Conservation (phyloP, 2,888 invertebrate species). For the Acrobeloides nanus region DNA sequence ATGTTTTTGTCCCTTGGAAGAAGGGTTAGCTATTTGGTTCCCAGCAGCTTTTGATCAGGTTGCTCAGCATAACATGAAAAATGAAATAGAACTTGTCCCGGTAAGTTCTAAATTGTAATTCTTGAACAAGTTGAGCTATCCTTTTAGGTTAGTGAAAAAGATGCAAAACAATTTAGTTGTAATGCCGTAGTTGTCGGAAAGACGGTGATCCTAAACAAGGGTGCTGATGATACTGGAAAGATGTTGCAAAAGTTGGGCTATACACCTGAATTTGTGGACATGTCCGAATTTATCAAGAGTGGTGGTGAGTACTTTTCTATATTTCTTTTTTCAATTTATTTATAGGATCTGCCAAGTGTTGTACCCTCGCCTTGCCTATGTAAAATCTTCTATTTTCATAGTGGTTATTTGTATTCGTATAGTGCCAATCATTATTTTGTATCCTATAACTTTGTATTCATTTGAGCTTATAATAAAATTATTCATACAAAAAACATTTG, state of each 20-base stretch:
- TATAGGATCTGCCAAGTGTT: too few relatives aligned
- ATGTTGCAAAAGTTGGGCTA: conserved; percentile 36
- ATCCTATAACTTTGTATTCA: too few relatives aligned
- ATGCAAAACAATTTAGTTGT: conserved; percentile 49
- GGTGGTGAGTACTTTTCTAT: conserved; percentile 30
- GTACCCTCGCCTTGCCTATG: too few relatives aligned
- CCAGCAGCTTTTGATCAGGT: conserved; percentile 43
- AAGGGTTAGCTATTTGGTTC: conserved; percentile 40
- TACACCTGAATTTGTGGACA: conserved; percentile 36
- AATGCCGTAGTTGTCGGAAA: conserved; percentile 48
- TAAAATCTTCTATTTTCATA: too few relatives aligned
- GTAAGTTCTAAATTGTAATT: conserved; percentile 18
- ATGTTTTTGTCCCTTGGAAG: conserved; percentile 48
- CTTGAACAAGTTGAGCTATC: conserved; percentile 5
- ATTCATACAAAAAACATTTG: too few relatives aligned
- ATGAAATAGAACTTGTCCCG: conserved; percentile 35
- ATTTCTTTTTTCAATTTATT: background rate
- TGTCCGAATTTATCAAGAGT: conserved; percentile 49
- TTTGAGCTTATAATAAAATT: too few relatives aligned
- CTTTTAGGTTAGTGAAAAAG: conserved; percentile 27
- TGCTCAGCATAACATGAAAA: conserved; percentile 36
- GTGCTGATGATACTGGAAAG: conserved; percentile 38
- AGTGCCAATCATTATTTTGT: too few relatives aligned
- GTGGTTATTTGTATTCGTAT: too few relatives aligned
- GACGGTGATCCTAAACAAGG: conserved; percentile 39